Conservation (phyloP, 2,797 vertebrate species). For the Spinus pinus region DNA sequence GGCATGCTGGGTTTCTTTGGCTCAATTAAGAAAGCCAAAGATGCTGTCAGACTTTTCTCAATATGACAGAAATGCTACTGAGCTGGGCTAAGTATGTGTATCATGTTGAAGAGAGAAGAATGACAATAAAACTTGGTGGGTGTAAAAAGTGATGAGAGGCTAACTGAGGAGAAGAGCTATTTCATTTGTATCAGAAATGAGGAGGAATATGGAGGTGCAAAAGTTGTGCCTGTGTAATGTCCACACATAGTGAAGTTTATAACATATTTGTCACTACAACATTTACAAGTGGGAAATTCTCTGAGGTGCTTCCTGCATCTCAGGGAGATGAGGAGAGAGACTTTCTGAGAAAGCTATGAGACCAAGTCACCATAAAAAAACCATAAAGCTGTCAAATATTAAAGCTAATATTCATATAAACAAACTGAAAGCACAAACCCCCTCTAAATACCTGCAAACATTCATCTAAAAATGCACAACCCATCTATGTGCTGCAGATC, state of each 20-base stretch:
- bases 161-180: neutral
- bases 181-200: neutral
- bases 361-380: neutral
- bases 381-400: neutral
- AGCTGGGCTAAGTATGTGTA: neutral
- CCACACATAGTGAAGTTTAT: neutral
- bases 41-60: neutral
- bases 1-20: neutral
- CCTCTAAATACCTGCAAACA: neutral
- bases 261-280: neutral
- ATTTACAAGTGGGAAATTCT: neutral
- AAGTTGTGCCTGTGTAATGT: neutral
- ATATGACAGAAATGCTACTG: neutral
- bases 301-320: neutral
- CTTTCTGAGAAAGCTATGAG: neutral
- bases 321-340: neutral
- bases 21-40: conserved; percentile 4
- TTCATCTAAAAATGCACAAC: neutral
- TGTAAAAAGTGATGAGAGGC: neutral
- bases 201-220: neutral
- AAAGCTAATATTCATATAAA: neutral
- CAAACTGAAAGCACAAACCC: neutral
- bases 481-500: neutral
- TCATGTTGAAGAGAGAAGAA: neutral
- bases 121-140: neutral